Evolutionary conservation across 2,888 invertebrate genomes (phyloP).

Genomic region (Ernsta delagoae): DNA sequence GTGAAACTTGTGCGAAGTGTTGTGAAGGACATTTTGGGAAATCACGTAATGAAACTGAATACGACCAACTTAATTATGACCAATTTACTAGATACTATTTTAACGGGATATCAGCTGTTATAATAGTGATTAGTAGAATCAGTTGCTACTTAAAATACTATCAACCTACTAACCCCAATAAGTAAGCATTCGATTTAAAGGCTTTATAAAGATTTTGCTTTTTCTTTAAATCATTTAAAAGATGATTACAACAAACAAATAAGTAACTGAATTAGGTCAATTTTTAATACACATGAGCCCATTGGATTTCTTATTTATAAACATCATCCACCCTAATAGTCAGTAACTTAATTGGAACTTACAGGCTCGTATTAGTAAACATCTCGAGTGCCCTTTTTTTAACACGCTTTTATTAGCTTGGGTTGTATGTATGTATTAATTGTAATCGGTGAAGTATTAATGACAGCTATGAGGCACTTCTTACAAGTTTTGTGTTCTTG

Average conservation of each 20-base stretch:
- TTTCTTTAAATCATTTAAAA: not conserved
- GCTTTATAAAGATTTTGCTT: not conserved
- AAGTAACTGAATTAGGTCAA: too few species aligned
- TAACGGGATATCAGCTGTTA: constrained; percentile 23
- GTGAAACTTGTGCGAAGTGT: constrained; percentile 23
- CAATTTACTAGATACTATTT: not conserved
- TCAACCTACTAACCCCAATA: not conserved
- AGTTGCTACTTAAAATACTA: not conserved
- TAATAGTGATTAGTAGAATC: constrained; percentile 15
- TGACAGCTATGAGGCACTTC: not conserved
- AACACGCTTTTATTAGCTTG: too few species aligned
- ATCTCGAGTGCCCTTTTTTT: too few species aligned
- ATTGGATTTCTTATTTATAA: too few species aligned
- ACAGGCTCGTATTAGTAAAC: too few species aligned
- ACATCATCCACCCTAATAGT: too few species aligned
- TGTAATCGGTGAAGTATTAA: not conserved
- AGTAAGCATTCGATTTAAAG: not conserved
- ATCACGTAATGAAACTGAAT: constrained; percentile 34
- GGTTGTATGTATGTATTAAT: too few species aligned
- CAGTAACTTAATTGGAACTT: too few species aligned
- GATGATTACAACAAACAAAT: too few species aligned
- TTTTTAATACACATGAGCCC: too few species aligned
- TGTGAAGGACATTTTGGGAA: constrained; percentile 34
- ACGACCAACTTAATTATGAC: constrained; percentile 16
- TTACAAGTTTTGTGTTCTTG: constrained; percentile 17